A percentile compares a stretch with the other conserved stretches of the same genome.
phyloP scores from a whole-genome alignment of 1,140 invertebrate species.

The Cyrtorhinus lividipennis region DNA sequence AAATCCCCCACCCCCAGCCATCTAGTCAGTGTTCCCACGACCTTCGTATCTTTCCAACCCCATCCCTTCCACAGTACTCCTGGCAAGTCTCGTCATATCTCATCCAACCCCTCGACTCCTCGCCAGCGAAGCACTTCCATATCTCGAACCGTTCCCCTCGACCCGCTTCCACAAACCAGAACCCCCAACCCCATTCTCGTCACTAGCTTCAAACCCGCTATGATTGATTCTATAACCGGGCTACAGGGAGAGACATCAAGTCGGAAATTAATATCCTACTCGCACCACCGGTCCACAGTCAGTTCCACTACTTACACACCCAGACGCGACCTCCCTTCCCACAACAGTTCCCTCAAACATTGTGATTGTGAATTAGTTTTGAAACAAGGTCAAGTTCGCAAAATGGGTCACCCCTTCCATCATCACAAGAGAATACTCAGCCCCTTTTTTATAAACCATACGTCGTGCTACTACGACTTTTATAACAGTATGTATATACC shows the following conservation, averaged over 20 bases:
- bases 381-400: too few species aligned
- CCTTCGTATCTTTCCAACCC: not conserved
- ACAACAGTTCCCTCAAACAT: too few species aligned
- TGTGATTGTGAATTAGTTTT: too few species aligned
- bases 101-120: not conserved
- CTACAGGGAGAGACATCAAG: not conserved
- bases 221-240: slow-evolving; percentile 1
- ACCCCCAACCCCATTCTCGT: not conserved
- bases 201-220: not conserved
- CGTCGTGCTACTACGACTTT: too few species aligned
- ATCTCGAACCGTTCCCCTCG: not conserved
- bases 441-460: too few species aligned
- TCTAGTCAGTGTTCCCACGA: not conserved
- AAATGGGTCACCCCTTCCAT: too few species aligned
- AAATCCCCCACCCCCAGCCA: not conserved
- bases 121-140: not conserved
- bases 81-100: too few species aligned
- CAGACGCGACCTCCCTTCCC: too few species aligned
- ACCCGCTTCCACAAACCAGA: not conserved
- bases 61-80: not conserved
- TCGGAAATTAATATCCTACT: slow-evolving; percentile 4
- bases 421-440: too few species aligned
- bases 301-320: too few species aligned
- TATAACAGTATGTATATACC: too few species aligned
- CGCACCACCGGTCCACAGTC: too few species aligned